A percentile compares a stretch with the other conserved stretches of the same genome.
Evolutionary conservation across 2,113 vertebrate genomes (phyloP).

Genomic region (Eulemur macaco): DNA sequence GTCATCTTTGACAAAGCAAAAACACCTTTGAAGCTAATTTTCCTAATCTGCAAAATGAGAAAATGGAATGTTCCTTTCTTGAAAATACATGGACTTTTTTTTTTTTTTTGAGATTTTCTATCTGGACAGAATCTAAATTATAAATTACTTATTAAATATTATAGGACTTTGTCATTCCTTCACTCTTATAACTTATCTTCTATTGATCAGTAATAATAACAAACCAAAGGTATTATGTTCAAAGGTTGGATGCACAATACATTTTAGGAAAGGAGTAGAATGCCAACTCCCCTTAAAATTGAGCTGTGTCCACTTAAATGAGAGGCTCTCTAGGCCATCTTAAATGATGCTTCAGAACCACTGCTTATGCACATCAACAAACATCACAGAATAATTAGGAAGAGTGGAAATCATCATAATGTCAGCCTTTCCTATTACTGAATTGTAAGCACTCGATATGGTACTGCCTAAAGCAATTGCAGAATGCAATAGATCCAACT

Average conservation of each 20-base stretch:
- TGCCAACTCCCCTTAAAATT: background rate
- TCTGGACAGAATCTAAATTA: background rate
- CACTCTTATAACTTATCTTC: background rate
- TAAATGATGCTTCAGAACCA: background rate
- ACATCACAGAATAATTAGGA: slow-evolving; percentile 51
- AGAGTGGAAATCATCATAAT: slow-evolving; percentile 64
- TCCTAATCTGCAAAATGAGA: background rate
- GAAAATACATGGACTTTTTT: background rate
- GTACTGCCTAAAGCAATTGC: slow-evolving; percentile 54
- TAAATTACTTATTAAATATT: background rate
- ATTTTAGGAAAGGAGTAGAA: background rate
- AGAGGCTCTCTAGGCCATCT: background rate
- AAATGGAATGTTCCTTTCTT: background rate
- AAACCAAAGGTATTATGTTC: background rate
- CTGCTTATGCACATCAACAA: slow-evolving; percentile 7
- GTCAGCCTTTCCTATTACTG: slow-evolving; percentile 60
- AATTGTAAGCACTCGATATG: background rate
- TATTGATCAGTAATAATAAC: background rate
- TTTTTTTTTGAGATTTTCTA: background rate
- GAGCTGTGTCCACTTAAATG: background rate
- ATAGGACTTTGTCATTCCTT: background rate
- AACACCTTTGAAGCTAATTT: background rate
- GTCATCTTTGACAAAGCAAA: background rate
- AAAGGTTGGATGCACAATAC: background rate
- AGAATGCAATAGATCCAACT: background rate